phyloP scores from a whole-genome alignment of 2,113 vertebrate species.

The Calyptommatus sinebrachiatus region DNA sequence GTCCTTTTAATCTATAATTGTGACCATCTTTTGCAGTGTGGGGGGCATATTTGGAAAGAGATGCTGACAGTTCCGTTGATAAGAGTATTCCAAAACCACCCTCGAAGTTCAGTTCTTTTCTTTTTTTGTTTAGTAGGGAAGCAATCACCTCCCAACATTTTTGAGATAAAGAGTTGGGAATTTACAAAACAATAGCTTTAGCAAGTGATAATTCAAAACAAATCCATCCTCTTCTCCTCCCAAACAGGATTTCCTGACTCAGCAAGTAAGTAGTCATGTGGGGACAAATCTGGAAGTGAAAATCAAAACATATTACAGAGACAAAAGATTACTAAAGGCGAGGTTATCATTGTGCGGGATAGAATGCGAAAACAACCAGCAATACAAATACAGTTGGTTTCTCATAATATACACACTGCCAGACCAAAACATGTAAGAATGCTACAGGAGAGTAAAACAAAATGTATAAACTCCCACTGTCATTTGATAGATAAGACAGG shows the following conservation, averaged over 20 bases:
- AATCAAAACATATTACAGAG: not conserved
- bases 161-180: slow-evolving; percentile 1
- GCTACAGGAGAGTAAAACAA: not conserved
- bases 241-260: slow-evolving; percentile 64
- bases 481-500: not conserved
- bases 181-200: slow-evolving; percentile 24
- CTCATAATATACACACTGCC: not conserved
- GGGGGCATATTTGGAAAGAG: slow-evolving; percentile 14
- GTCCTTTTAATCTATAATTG: slow-evolving; percentile 28
- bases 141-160: slow-evolving; percentile 1
- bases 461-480: not conserved
- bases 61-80: slow-evolving; percentile 24
- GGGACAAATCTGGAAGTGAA: slow-evolving; percentile 29
- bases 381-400: not conserved
- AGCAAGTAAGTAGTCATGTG: slow-evolving; percentile 1
- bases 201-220: slow-evolving; percentile 23
- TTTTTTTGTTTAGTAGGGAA: slow-evolving; percentile 15
- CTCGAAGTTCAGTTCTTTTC: slow-evolving; percentile 32
- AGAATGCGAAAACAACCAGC: not conserved
- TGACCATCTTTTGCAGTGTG: slow-evolving; percentile 42
- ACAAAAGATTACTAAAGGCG: slow-evolving; percentile 31
- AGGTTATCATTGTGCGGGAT: not conserved
- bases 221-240: slow-evolving; percentile 35
- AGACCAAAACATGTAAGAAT: not conserved
- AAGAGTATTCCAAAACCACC: not conserved